Conservation (phyloP, 1,140 invertebrate genomes). For the Whitmania pigra region DNA sequence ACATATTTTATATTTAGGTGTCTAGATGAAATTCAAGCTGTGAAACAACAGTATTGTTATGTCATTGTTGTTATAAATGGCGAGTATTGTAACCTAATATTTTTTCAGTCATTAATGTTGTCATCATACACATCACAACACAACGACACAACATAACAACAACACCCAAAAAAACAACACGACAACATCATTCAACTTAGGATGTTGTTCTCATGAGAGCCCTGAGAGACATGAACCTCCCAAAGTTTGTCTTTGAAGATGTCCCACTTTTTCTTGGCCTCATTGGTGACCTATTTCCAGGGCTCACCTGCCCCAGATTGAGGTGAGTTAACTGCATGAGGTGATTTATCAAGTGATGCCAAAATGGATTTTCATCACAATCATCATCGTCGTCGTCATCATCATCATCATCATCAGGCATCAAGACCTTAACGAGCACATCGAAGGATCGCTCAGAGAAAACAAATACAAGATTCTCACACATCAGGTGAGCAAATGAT, state of each 20-base stretch:
- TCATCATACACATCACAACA: neutral
- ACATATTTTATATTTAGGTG: too few species aligned
- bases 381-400: too few species aligned
- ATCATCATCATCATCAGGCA: constrained; percentile 41
- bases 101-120: too few species aligned
- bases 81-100: too few species aligned
- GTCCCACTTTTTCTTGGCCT: constrained; percentile 73
- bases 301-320: constrained; percentile 68
- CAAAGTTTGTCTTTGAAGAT: constrained; percentile 80
- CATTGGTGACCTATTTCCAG: constrained; percentile 75
- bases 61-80: too few species aligned
- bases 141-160: too few species aligned
- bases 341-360: neutral
- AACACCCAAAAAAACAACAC: too few species aligned
- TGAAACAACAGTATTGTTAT: too few species aligned
- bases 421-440: constrained; percentile 66
- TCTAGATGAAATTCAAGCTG: too few species aligned
- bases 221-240: constrained; percentile 75
- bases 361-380: too few species aligned
- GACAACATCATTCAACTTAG: too few species aligned
- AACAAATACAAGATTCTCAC: constrained; percentile 59
- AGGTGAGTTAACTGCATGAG: constrained; percentile 31
- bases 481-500: constrained; percentile 52
- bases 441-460: constrained; percentile 53
- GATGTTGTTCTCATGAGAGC: constrained; percentile 74